phyloP scores from a whole-genome alignment of 2,888 invertebrate genomes.

The Darwinula stevensoni region DNA sequence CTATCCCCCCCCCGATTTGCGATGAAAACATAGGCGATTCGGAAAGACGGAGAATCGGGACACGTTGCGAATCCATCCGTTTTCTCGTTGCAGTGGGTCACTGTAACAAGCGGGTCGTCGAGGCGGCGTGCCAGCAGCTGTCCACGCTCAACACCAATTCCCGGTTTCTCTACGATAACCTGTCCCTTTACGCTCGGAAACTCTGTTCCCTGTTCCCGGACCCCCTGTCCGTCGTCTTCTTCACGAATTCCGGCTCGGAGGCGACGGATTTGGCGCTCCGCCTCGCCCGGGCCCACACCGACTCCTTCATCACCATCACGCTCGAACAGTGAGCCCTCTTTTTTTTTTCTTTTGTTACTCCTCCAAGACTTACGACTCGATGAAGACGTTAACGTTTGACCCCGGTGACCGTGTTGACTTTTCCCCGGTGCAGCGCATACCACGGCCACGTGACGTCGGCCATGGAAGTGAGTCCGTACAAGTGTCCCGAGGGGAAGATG shows the following conservation, averaged over 20 bases:
- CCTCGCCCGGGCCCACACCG: slow-evolving; percentile 28
- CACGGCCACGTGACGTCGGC: slow-evolving; percentile 88
- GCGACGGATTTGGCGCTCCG: slow-evolving; percentile 90
- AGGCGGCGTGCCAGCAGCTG: slow-evolving; percentile 73
- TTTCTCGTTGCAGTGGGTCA: slow-evolving; percentile 52
- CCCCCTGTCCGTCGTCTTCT: slow-evolving; percentile 61
- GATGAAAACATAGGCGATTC: too few relatives aligned
- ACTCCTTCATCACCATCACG: slow-evolving; percentile 26
- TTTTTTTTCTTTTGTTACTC: not conserved
- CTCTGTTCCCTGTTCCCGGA: slow-evolving; percentile 55
- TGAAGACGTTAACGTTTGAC: not conserved
- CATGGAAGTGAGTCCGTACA: slow-evolving; percentile 95
- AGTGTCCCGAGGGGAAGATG: slow-evolving; percentile 54
- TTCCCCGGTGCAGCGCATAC: slow-evolving; percentile 48
- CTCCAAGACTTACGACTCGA: not conserved
- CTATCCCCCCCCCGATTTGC: too few relatives aligned
- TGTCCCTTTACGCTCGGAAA: slow-evolving; percentile 40
- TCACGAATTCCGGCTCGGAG: slow-evolving; percentile 95
- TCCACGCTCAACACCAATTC: slow-evolving; percentile 70
- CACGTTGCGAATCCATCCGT: too few relatives aligned
- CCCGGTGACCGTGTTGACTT: slow-evolving; percentile 8
- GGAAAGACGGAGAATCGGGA: too few relatives aligned
- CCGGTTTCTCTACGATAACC: slow-evolving; percentile 80
- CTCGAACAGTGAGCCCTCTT: slow-evolving; percentile 71
- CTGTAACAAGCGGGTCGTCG: slow-evolving; percentile 77